Conservation (phyloP, 2,113 vertebrate species). For the Actinemys pallida region DNA sequence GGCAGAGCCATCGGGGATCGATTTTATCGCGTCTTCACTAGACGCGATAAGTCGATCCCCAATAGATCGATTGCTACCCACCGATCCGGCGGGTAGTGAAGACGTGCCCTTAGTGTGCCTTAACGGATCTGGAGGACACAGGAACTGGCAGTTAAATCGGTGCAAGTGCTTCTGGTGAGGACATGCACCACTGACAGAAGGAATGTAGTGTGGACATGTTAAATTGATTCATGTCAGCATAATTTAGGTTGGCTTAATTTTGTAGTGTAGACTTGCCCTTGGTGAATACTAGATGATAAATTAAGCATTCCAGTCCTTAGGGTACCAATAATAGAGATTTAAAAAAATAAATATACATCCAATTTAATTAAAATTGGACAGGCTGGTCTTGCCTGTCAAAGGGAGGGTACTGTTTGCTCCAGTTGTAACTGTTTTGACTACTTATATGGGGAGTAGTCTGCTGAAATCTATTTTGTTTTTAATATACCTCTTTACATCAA, state of each 20-base stretch:
- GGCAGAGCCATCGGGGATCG: no score
- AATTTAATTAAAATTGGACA: not conserved
- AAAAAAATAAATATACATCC: not conserved
- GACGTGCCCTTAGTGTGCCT: no score
- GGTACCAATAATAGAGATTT: no score
- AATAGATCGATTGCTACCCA: no score
- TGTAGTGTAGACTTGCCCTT: not conserved
- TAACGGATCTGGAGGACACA: accelerated
- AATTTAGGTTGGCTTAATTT: not conserved
- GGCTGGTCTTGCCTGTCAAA: not conserved
- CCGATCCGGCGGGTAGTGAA: no score
- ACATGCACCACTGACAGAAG: not conserved
- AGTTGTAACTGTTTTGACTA: not conserved
- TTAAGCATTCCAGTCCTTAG: no score
- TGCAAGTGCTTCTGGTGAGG: not conserved
- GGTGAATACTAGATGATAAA: not conserved
- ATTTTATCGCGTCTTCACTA: no score
- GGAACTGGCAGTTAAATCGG: not conserved
- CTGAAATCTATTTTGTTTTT: not conserved
- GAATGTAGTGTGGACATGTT: not conserved
- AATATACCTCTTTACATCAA: not conserved
- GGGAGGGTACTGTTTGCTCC: not conserved
- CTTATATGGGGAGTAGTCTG: not conserved
- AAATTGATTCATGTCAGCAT: not conserved
- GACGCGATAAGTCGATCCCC: no score